phyloP scores from a whole-genome alignment of 2,888 invertebrate species.

The Priocnemis perturbator region DNA sequence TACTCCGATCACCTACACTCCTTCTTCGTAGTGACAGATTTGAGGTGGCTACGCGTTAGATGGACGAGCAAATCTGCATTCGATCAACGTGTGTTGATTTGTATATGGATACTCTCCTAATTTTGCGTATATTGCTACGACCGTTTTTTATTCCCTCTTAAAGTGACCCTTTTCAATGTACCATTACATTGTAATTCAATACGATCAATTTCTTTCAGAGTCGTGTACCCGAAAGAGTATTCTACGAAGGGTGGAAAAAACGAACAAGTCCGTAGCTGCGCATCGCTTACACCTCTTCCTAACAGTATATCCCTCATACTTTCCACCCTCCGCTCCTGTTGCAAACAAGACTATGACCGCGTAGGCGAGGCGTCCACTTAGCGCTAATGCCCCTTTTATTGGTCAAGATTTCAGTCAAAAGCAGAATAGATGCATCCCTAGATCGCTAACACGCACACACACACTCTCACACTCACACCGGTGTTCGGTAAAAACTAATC shows the following conservation, averaged over 20 bases:
- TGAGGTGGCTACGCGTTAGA: slow-evolving; percentile 43
- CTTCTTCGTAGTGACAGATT: slow-evolving; percentile 42
- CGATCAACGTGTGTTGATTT: not conserved
- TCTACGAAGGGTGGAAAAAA: not conserved
- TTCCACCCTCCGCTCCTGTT: slow-evolving; percentile 56
- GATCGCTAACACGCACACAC: slow-evolving; percentile 34
- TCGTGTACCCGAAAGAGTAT: not conserved
- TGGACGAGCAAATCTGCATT: not conserved
- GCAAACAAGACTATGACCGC: slow-evolving; percentile 66
- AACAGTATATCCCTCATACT: slow-evolving; percentile 46
- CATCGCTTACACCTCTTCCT: slow-evolving; percentile 48
- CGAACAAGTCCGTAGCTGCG: slow-evolving; percentile 1
- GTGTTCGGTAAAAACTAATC: slow-evolving; percentile 46
- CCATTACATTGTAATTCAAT: too few species aligned
- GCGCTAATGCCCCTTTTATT: slow-evolving; percentile 71
- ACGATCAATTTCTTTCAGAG: too few species aligned
- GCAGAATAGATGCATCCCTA: slow-evolving; percentile 50
- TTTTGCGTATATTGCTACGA: not conserved
- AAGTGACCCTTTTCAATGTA: too few species aligned
- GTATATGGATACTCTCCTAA: not conserved
- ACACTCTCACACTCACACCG: slow-evolving; percentile 22
- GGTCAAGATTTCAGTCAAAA: slow-evolving; percentile 67
- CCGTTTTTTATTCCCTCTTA: too few species aligned
- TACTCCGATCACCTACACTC: not conserved
- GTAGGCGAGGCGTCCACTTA: slow-evolving; percentile 69